Evolutionary conservation across 2,113 vertebrate species (phyloP), one percentile per base, ranked within the genome.

Genomic region (Mystacornis crossleyi): DNA sequence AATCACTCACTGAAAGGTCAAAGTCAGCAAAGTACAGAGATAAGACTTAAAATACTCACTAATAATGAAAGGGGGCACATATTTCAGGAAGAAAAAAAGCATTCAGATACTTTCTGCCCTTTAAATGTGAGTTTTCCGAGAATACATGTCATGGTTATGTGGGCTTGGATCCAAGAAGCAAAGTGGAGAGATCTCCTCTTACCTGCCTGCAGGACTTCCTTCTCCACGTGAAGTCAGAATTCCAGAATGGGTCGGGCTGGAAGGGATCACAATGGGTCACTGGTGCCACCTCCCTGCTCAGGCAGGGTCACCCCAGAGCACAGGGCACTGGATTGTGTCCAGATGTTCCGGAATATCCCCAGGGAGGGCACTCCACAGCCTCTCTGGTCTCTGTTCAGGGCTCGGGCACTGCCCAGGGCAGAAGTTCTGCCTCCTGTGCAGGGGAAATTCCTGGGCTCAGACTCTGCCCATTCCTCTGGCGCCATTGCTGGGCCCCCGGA

Each of bases 1-100:
- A 86, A 95, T 94, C 82, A 95, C 69, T 92, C 97, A 86, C 55
- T 71, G 93, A 97, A 97, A 97, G 97, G 96, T 97, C 96, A 98
- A 91, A 95, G 89, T 80, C 91, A 79, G 65, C 80, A 42, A 95
- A 87, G 89, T 64, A 89, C 70, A 90, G 66, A 95, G 93, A 97
- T 98, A 97, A 97, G 95, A 58, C 29, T 54, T 90, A 60, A 97
- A 97, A 94, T 33, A 64, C 16, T 95, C 51, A 79, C 31, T 91
- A 90, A 93, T 79, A 61, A 69, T 55, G 93, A 90, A 86, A 78
- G 58, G 14, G 58, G 45, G 36, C 43, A 93, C 62, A 90, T 64
- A 95, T 87, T 95, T 95, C 82, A 91, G 79, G 88, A 97, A 91
- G 69, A 71, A 74, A 62, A 62, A 93, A 45, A 45, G n/a, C 42